Evolutionary conservation across 1,140 invertebrate genomes (phyloP), one percentile per base, ranked within the genome.

Genomic region (Archegozetes longisetosus): DNA sequence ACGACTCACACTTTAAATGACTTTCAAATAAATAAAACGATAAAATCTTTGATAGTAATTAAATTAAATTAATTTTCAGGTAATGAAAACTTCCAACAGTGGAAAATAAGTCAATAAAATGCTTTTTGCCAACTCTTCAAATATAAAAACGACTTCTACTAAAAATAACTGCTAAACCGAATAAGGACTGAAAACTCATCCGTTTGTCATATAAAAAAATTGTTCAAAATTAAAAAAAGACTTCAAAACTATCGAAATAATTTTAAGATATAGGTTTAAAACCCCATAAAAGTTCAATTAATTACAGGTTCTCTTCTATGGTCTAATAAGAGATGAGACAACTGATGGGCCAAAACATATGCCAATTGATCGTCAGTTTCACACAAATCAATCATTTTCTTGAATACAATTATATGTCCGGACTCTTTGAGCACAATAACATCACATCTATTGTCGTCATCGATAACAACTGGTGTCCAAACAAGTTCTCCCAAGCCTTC

Each of bases 271-370:
- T 40, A 40, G 6, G 6, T 40, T 6, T 40, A 6, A 40, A 40
- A 40, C 6, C 32, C 32, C 17, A 40, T 40, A n/a, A n/a, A n/a
- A n/a, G n/a, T n/a, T n/a, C 22, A 52, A 14, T 4, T 23, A 53
- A 40, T 3, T 58, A 58, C 57, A 40, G 57, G 57, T 53, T 58
- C 57, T 50, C 57, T 46, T 14, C 26, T 50, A 28, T 58, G 57
- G 17, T 58, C 49, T n/a, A 58, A 46, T 20, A 58, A 17, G 22
- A 22, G 4, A 53, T 58, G 57, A 4, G 47, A 20, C 17, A 58
- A 24, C 26, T 46, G 13, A 51, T 58, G n/a, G 1, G 57, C 46
- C 48, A 58, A 9, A 12, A 58, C 26, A 58, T 58, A 58, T 17
- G 57, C 57, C 12, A 49, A 22, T 26, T 58, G 47, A 50, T 58